Base-by-base conservation (phyloP, 2,113 vertebrate species). In the Saguinus imperator region DNA sequence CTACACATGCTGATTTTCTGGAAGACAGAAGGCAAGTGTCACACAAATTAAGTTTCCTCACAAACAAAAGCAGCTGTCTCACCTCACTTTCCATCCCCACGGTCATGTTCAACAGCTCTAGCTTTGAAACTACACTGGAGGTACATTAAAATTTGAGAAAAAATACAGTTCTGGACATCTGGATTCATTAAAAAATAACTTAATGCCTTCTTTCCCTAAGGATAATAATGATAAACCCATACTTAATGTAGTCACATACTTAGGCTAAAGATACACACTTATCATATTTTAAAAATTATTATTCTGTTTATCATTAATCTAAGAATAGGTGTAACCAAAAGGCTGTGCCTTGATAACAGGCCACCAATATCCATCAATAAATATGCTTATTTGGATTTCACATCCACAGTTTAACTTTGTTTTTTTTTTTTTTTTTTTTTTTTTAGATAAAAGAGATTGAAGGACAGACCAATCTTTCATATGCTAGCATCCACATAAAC, bases 31-130 rank as follows among this genome's bases (percentile, higher is more conserved):
- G 92, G 95, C 57, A 58, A 94, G 76, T 94, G 94, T 94, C 94
- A 95, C 70, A 93, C 77, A 95, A 97, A 97, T 97, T 94, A 96
- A 96, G 35, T 94, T 96, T 97, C 96, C 68, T 94, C 75, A 87
- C 84, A 92, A 76, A 95, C 85, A 90, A 90, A 97, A 94, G 83
- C 96, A 97, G 95, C 96, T 95, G 92, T 90, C 45, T 94, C 43
- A 68, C 85, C 90, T 96, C 75, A 90, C 87, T 96, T 95, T 45
- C 37, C 64, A 95, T 90, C 85, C 90, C 92, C 21, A 72, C 0
- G n/a, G 87, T 94, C 89, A 81, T 94, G 94, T 97, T 94, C 76
- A 92, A 77, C 75, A 83, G 55, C 43, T 83, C 87, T 29, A 75
- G 86, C 81, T 97, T 96, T 70, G 79, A 76, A 94, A 87, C 43